Evolutionary conservation across 2,888 invertebrate genomes (phyloP).

Genomic region (Meiosimyza decipiens): DNA sequence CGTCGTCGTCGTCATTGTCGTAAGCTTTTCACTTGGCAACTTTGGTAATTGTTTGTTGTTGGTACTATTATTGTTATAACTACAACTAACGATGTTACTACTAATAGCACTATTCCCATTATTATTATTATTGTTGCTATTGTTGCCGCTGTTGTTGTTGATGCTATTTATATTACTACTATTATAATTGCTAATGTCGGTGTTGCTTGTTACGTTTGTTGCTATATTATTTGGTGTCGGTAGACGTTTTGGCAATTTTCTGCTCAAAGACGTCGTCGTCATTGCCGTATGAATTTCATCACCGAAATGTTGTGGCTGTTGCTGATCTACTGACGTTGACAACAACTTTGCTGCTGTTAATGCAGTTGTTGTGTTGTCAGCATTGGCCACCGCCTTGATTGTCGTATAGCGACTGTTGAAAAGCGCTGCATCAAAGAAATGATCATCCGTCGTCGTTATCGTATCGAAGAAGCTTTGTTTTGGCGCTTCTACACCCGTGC

Average conservation of each 20-base stretch:
- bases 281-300: slow-evolving; percentile 31
- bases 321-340: slow-evolving; percentile 26
- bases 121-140: slow-evolving; percentile 19
- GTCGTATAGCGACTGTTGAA: slow-evolving; percentile 4
- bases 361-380: slow-evolving; percentile 26
- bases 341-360: slow-evolving; percentile 35
- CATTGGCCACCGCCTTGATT: slow-evolving; percentile 7
- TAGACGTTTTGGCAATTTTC: slow-evolving; percentile 52
- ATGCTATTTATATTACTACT: slow-evolving; percentile 24
- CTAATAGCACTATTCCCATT: slow-evolving; percentile 27
- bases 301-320: slow-evolving; percentile 38
- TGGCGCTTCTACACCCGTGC: neutral
- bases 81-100: slow-evolving; percentile 6
- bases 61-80: slow-evolving; percentile 8
- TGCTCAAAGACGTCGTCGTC: slow-evolving; percentile 35
- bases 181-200: slow-evolving; percentile 27
- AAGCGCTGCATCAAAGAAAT: neutral
- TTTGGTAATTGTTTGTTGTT: slow-evolving; percentile 48
- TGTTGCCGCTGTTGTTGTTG: slow-evolving; percentile 29
- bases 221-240: slow-evolving; percentile 39
- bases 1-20: slow-evolving; percentile 34
- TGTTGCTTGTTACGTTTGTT: slow-evolving; percentile 21
- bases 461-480: slow-evolving; percentile 3
- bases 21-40: slow-evolving; percentile 32
- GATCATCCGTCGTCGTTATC: slow-evolving; percentile 4